Conservation (phyloP, 1,140 invertebrate species). For the Drosophila rhopaloa region DNA sequence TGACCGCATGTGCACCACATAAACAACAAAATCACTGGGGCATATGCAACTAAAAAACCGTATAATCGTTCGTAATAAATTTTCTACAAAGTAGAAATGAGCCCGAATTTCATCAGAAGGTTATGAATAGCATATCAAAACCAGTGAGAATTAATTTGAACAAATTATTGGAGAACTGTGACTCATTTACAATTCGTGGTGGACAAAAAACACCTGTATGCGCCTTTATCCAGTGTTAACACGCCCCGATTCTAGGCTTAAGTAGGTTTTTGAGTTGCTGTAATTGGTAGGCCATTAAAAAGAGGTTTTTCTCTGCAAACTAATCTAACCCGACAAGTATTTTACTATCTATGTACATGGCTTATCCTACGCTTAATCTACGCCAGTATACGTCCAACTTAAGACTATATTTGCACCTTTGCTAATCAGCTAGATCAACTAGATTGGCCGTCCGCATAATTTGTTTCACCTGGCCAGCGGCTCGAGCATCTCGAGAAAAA, state of each 20-base stretch:
- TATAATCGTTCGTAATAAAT: not conserved
- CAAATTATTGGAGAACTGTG: slow-evolving; percentile 1
- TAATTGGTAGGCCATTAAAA: slow-evolving; percentile 34
- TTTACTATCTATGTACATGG: slow-evolving; percentile 56
- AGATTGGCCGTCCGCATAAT: slow-evolving; percentile 9
- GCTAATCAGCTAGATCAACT: slow-evolving; percentile 56
- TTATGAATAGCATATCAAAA: slow-evolving; percentile 1
- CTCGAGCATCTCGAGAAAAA: slow-evolving; percentile 98
- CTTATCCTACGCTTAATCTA: slow-evolving; percentile 61
- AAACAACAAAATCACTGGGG: not conserved
- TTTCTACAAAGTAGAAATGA: not conserved
- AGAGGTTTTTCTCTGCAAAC: slow-evolving; percentile 31
- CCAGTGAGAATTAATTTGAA: slow-evolving; percentile 5
- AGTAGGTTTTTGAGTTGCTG: slow-evolving; percentile 30
- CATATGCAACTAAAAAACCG: slow-evolving; percentile 1
- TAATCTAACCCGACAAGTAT: slow-evolving; percentile 50
- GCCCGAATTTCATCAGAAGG: not conserved
- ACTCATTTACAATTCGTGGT: not conserved
- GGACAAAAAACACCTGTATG: slow-evolving; percentile 3
- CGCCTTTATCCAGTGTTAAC: slow-evolving; percentile 9
- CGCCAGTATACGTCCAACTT: slow-evolving; percentile 52
- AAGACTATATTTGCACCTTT: slow-evolving; percentile 73
- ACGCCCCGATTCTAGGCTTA: slow-evolving; percentile 22
- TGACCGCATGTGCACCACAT: slow-evolving; percentile 25
- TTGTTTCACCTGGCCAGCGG: slow-evolving; percentile 75